Percentiles rank a stretch among this genome's conserved stretches.
These are phyloP conservation scores for Polietes domitor DNA, from an alignment of 2,888 invertebrate species.

Conservation along the genomic window DNA sequence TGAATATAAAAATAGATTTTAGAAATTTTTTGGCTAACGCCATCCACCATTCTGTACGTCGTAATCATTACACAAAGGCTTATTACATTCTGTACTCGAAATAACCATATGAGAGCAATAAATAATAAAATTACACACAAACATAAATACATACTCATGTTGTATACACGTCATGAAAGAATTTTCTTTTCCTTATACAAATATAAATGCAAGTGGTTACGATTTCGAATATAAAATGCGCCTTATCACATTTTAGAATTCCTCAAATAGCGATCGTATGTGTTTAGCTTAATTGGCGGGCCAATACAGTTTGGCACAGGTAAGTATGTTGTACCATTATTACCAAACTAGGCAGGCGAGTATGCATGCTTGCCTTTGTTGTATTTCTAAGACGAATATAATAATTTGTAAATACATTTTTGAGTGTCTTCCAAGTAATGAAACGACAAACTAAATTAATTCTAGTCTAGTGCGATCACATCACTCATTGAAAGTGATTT, in stretches of 20 bases:
- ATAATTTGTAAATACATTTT: too few species aligned
- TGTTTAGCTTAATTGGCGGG: not conserved
- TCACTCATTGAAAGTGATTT: too few species aligned
- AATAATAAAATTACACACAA: not conserved
- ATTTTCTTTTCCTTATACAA: not conserved
- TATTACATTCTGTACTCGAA: not conserved
- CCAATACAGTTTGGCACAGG: constrained; percentile 2
- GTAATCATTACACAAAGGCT: constrained; percentile 14
- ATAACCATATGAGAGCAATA: not conserved
- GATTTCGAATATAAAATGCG: not conserved
- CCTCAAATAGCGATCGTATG: not conserved
- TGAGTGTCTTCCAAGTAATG: too few species aligned
- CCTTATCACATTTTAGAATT: not conserved
- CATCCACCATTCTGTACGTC: not conserved
- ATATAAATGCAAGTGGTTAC: constrained; percentile 2
- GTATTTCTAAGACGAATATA: too few species aligned
- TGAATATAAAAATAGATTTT: constrained; percentile 51
- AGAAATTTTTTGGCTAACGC: constrained; percentile 47
- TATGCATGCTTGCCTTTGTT: too few species aligned
- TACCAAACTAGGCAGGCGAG: too few species aligned
- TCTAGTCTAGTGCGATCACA: too few species aligned
- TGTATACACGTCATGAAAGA: not conserved
- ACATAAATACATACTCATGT: not conserved
- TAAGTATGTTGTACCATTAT: not conserved
- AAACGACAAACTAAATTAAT: too few species aligned